Conservation (phyloP, 2,113 vertebrate species). For the Chlorodrepanis virens region DNA sequence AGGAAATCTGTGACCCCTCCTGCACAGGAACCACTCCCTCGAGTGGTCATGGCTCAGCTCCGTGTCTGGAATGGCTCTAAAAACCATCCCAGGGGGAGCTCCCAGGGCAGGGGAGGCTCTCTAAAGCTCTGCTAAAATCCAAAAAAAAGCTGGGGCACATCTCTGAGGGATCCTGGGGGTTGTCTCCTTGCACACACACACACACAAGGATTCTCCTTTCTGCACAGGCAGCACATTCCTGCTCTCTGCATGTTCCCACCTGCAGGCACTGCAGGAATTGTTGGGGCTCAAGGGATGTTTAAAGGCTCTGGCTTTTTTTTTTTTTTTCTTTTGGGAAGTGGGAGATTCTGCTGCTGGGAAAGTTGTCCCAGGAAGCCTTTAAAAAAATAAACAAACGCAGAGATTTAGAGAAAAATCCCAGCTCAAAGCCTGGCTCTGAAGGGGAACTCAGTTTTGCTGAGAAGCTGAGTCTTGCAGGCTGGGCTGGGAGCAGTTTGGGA, state of each 20-base stretch:
- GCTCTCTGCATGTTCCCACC: neutral
- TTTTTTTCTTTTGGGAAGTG: neutral
- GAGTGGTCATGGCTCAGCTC: neutral
- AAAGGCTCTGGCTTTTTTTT: neutral
- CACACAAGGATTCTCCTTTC: neutral
- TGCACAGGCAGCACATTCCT: slow-evolving; percentile 6
- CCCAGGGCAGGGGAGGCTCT: neutral
- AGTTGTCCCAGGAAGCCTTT: neutral
- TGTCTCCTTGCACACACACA: neutral
- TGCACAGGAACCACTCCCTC: neutral
- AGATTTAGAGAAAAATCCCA: neutral
- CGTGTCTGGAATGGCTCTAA: neutral
- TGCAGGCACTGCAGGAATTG: neutral
- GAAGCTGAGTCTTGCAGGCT: neutral
- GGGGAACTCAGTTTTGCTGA: neutral
- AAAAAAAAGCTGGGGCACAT: neutral
- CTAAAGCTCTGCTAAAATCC: neutral
- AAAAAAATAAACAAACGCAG: neutral
- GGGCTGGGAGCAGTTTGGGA: neutral
- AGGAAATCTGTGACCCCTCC: neutral
- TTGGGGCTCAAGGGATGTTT: rapidly evolving
- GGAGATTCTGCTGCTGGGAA: neutral
- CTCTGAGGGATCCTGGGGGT: neutral
- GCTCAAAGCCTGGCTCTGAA: neutral
- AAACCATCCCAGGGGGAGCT: neutral